Percentiles rank a stretch among this genome's conserved stretches.
Evolutionary conservation across 2,113 vertebrate genomes (phyloP).

Genomic region (Bubalus kerabau): DNA sequence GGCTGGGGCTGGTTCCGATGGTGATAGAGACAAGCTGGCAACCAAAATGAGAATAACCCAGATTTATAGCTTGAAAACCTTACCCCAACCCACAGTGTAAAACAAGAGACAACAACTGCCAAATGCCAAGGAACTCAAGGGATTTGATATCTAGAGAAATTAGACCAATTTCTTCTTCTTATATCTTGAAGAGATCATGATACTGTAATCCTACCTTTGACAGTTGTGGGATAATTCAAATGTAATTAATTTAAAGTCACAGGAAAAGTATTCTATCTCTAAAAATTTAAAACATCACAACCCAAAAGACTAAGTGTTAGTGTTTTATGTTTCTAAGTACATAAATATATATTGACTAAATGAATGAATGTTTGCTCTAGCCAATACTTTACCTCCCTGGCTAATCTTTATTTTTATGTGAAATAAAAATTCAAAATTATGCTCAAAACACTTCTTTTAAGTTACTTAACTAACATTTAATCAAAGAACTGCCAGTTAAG

Average conservation of each 20-base stretch:
- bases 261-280: not conserved
- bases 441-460: constrained; percentile 9
- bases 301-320: not conserved
- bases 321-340: not conserved
- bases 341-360: constrained; percentile 12
- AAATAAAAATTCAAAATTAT: not conserved
- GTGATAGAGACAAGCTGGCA: constrained; percentile 24
- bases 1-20: not conserved
- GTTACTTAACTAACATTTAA: not conserved
- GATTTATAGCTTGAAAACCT: constrained; percentile 17
- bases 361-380: not conserved
- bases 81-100: not conserved
- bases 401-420: not conserved
- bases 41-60: not conserved
- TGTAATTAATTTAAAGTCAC: not conserved
- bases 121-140: not conserved
- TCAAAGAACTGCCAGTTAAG: not conserved
- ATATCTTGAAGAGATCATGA: not conserved
- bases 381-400: not conserved
- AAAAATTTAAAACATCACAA: constrained; percentile 15
- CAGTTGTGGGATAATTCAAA: not conserved
- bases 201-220: not conserved
- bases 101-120: not conserved
- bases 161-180: not conserved
- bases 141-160: not conserved